Base-by-base conservation (phyloP, 2,797 vertebrate species). In the Bradypodion ventrale region DNA sequence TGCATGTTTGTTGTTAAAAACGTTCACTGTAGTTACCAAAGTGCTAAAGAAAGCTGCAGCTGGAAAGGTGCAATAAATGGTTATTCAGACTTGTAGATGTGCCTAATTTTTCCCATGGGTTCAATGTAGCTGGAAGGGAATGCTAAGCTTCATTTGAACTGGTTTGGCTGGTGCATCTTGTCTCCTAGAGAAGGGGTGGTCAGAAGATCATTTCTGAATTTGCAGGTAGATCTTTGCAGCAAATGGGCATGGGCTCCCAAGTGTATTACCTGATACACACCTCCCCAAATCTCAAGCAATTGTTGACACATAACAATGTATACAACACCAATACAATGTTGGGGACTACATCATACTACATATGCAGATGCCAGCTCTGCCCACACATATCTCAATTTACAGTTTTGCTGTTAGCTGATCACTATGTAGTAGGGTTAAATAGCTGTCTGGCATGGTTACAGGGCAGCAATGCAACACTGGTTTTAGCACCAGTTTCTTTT, bases 91-190 rank as follows among this genome's bases (percentile, higher is more conserved):
- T 62, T 0, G 60, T 92, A 88, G 76, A 72, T 80, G 75, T 62
- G 46, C 19, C 16, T 69, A 37, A 46, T n/a, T 59, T 87, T 90
- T 88, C 89, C 70, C 91, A 90, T 68, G 66, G 66, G 69, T 89
- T 84, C 73, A 72, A 56, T 78, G 37, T 83, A 78, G 62, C 32
- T 37, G 4, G 23, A 63, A 85, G 79, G 29, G 8, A 85, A n/a
- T 32, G 29, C 49, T 75, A 63, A 66, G n/a, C 62, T 52, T 40
- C 35, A 25, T 1, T 5, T 19, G 73, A 75, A 68, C 72, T 69
- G 6, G 40, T 62, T 85, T 62, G 37, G 35, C 84, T 49, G n/a
- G 73, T 70, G 23, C 27, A 23, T 69, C 63, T 81, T 44, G 76
- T 74, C 69, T 78, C n/a, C 52, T 77, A 69, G 59, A 84, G 76